These are phyloP conservation scores for Helicoverpa armigera DNA, from an alignment of 1,140 invertebrate species.

Conservation along the genomic window DNA sequence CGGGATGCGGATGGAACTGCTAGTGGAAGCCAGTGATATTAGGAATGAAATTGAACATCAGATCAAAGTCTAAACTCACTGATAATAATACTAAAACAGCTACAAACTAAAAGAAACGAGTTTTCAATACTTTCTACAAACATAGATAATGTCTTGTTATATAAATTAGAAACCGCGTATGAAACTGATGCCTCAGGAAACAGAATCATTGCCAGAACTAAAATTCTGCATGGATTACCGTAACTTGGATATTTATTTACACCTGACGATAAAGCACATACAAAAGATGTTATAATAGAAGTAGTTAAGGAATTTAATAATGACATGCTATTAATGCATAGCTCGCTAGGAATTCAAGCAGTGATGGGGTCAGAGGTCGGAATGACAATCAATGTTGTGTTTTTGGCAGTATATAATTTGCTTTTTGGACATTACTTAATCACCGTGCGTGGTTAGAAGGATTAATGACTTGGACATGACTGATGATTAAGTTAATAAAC, in stretches of 20 bases:
- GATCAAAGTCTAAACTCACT: background rate
- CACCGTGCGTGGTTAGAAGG: background rate
- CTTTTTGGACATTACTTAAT: background rate
- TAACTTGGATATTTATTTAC: slow-evolving; percentile 11
- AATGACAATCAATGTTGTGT: background rate
- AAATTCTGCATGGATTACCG: slow-evolving; percentile 25
- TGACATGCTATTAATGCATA: slow-evolving; percentile 14
- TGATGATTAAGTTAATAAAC: slow-evolving; percentile 4
- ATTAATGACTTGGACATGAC: slow-evolving; percentile 1
- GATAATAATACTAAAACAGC: slow-evolving; percentile 8
- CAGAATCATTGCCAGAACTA: slow-evolving; percentile 18
- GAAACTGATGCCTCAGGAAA: slow-evolving; percentile 34
- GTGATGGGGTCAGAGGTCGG: background rate
- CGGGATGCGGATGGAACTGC: too few relatives aligned
- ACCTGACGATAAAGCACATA: background rate
- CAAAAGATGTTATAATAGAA: too few relatives aligned
- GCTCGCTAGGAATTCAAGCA: slow-evolving; percentile 2
- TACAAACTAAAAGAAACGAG: slow-evolving; percentile 37
- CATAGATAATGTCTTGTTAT: slow-evolving; percentile 43
- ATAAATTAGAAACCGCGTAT: slow-evolving; percentile 48
- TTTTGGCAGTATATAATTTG: background rate
- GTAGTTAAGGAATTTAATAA: slow-evolving; percentile 7
- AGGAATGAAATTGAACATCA: slow-evolving; percentile 21
- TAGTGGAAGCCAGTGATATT: background rate
- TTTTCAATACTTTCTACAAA: slow-evolving; percentile 44